Evolutionary conservation across 37 sponge, comb jelly and placozoan genomes (phyloP).

Genomic region (Halisarca cf. caerulea): DNA sequence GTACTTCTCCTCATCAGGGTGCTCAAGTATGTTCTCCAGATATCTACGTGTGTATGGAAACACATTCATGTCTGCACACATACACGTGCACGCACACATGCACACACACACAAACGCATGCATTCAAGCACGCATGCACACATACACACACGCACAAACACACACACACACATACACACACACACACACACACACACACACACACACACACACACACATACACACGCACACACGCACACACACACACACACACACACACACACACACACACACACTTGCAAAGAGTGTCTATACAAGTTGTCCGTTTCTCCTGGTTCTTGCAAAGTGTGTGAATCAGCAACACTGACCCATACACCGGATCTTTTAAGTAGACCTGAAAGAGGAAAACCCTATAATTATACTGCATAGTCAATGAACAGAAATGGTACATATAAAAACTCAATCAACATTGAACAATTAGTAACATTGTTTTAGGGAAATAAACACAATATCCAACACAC

Average conservation of each 20-base stretch:
- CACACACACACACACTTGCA: conserved; percentile 39
- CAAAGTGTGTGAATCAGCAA: conserved; percentile 81
- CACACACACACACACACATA: not conserved
- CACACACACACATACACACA: conserved; percentile 39
- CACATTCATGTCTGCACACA: not conserved
- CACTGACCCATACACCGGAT: conserved; percentile 60
- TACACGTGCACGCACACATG: not conserved
- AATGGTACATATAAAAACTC: not conserved
- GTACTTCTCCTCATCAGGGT: conserved; percentile 75
- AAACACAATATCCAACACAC: too few relatives aligned
- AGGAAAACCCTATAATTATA: too few relatives aligned
- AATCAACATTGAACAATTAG: too few relatives aligned
- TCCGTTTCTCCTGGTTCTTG: conserved; percentile 50
- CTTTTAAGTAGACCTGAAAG: conserved; percentile 53
- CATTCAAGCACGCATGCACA: conserved; percentile 47
- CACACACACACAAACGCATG: not conserved
- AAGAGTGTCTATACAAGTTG: conserved; percentile 64
- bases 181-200: not conserved
- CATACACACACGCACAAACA: not conserved
- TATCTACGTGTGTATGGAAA: too few relatives aligned
- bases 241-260: conserved; percentile 23
- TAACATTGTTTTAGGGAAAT: too few relatives aligned
- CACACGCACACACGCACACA: not conserved
- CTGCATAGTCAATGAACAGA: too few relatives aligned
- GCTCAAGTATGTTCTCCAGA: conserved; percentile 57